Conservation (phyloP, 2,797 vertebrate genomes). For the Spatula clypeata region DNA sequence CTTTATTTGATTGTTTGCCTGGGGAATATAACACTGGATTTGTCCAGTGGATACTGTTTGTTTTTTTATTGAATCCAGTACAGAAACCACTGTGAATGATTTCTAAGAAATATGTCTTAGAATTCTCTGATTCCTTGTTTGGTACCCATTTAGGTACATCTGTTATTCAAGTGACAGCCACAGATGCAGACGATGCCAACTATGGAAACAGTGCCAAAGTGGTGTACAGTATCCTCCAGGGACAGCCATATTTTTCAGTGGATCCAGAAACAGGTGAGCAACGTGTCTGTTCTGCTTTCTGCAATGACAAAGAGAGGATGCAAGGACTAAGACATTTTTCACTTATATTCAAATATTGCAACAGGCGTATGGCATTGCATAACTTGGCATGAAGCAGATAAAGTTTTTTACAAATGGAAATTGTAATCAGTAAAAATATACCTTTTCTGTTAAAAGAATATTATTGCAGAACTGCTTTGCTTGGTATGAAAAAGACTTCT, state of each 20-base stretch:
- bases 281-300: neutral
- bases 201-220: slow-evolving; percentile 98
- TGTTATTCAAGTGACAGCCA: slow-evolving; percentile 93
- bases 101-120: neutral
- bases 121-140: slow-evolving; percentile 28
- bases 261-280: slow-evolving; percentile 94
- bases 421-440: neutral
- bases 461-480: neutral
- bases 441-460: neutral
- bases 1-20: neutral
- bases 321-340: neutral
- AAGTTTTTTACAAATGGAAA: neutral
- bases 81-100: neutral
- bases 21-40: neutral
- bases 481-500: neutral
- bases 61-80: neutral
- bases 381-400: neutral
- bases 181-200: slow-evolving; percentile 94
- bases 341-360: neutral
- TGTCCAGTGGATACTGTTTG: accelerated
- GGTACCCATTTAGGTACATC: slow-evolving; percentile 88
- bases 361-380: accelerated
- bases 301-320: neutral
- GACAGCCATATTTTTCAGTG: slow-evolving; percentile 97
- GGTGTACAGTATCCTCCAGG: slow-evolving; percentile 96